Conservation (phyloP, 2,113 vertebrate genomes). For the Chaetura pelagica region DNA sequence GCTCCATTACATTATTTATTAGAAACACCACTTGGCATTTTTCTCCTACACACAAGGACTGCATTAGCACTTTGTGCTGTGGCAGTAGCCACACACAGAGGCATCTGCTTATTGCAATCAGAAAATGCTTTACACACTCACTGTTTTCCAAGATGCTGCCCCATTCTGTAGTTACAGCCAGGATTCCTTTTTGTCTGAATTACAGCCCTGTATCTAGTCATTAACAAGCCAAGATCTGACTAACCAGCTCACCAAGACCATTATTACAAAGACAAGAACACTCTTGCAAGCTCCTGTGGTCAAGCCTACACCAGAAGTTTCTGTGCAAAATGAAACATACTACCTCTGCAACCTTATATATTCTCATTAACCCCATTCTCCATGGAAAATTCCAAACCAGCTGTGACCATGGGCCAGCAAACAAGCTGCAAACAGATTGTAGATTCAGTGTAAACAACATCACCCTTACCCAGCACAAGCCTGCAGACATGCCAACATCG, state of each 20-base stretch:
- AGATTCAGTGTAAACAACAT: accelerated
- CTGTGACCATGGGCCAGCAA: background rate
- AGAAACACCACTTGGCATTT: background rate
- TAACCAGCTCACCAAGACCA: background rate
- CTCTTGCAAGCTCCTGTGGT: background rate
- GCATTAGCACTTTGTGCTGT: background rate
- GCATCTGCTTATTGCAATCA: background rate
- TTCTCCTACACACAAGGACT: background rate
- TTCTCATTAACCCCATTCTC: background rate
- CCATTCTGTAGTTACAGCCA: background rate
- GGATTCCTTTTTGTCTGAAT: background rate
- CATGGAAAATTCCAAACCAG: background rate
- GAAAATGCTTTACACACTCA: background rate
- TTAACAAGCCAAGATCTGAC: background rate
- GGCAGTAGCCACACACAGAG: background rate
- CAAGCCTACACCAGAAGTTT: background rate
- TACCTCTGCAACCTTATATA: background rate
- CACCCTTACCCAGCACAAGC: constrained; percentile 93
- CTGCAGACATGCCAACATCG: constrained; percentile 96
- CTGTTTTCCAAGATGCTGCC: background rate
- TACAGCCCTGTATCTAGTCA: background rate
- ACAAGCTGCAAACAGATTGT: background rate
- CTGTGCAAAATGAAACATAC: background rate
- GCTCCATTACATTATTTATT: background rate
- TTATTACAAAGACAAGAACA: background rate